Evolutionary conservation across 2,888 invertebrate genomes (phyloP), one percentile per base, ranked within the genome.

Genomic region (Caradrina clavipalpis): DNA sequence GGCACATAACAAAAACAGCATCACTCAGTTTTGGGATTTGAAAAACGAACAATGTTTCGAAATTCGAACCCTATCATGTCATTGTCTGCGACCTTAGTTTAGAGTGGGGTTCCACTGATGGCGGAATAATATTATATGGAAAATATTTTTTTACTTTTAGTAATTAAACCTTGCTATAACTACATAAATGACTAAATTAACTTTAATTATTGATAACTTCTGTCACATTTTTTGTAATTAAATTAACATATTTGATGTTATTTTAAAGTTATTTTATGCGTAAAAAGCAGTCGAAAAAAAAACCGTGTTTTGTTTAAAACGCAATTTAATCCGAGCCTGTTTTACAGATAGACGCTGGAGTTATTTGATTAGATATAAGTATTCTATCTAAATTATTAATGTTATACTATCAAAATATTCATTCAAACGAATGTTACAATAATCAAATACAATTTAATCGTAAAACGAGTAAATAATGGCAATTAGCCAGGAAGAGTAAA

Each of bases 1-100:
- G 15, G 59, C 66, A 54, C 31, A 62, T 47, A 68, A 72, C 66
- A 71, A 64, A 76, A 82, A 26, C 49, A 62, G 47, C 60, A 53
- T 64, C 55, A 58, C 35, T 75, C 56, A 49, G 47, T 54, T 49
- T 75, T 73, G 45, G 61, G 73, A 76, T 83, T 83, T 76, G 61
- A 63, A 81, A 79, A 82, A 80, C 76, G 78, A 83, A 83, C 82
- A 83, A 83, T 83, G 68, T 31, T 31, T 60, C 63, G 73, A 69
- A 83, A 76, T 69, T 60, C 69, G 68, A 59, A 56, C 80, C 71
- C 72, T 71, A 78, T 57, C 81, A 64, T 75, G 75, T 70, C 69
- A 82, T 82, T 83, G 84, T 83, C 83, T 74, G 76, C 57, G 83
- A 83, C 80, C 76, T 78, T 58, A 72, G 53, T 21, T 63, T 8